Base-by-base conservation (phyloP, 2,888 invertebrate species). In the Drosophila niveifrons region DNA sequence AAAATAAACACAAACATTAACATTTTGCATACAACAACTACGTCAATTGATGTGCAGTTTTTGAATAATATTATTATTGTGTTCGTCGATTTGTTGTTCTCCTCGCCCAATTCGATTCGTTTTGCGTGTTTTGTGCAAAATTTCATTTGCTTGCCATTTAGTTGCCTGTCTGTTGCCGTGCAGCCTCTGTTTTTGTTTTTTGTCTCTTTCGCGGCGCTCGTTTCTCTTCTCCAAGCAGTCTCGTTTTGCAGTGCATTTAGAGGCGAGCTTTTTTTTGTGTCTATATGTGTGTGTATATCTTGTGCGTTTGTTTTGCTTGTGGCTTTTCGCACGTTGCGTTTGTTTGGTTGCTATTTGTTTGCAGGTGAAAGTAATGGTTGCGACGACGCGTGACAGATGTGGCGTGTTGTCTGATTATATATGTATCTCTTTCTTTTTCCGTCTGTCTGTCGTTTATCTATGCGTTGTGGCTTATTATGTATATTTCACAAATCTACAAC, bases 351-450 rank as follows among this genome's bases (percentile, higher is more conserved):
- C 8, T n/a, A 36, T 51, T 69, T 79, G 63, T 55, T 79, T 74
- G 69, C 80, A 82, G 86, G 82, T 88, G 82, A 82, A 82, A 82
- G 82, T 88, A 74, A 82, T 63, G 34, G 18, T 39, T 50, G 50
- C 34, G 23, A 36, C 68, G 64, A 63, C 85, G 85, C 82, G 70
- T 79, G 68, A 69, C 70, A 79, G 65, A 69, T 88, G 58, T 58
- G 88, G 86, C 82, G 88, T 82, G 82, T 72, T 81, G 57, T 74
- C 59, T 67, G 47, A 29, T 2, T 50, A 15, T 8, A 15, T 43
- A 13, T 23, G 23, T 23, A 23, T 23, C 6, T 23, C 3, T 23
- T 6, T 15, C 39, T 39, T 15, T n/a, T 11, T 58, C 10, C 9
- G 34, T 28, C 31, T 46, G 28, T 1, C 23, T 48, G 23, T 23